A percentile compares a stretch with the other conserved stretches of the same genome.
Conservation (phyloP, 2,888 invertebrate genomes). For the Hirtodrosophila confusa region DNA sequence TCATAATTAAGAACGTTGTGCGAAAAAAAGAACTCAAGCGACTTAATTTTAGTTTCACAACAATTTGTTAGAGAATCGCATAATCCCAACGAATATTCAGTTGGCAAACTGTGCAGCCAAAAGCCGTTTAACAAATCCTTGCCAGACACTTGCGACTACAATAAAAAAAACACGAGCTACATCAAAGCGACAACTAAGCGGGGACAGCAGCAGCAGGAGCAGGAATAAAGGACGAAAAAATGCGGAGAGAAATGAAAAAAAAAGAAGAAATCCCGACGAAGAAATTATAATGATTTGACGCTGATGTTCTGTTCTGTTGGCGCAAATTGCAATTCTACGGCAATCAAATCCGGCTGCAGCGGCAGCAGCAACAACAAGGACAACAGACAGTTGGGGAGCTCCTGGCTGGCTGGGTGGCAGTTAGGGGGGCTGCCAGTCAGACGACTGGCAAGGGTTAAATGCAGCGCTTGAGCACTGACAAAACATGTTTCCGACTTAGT, state of each 20-base stretch:
- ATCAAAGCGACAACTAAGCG: conserved; percentile 39
- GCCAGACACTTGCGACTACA: conserved; percentile 41
- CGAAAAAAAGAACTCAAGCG: not conserved
- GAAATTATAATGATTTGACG: conserved; percentile 79
- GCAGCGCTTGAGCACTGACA: conserved; percentile 71
- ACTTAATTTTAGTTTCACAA: not conserved
- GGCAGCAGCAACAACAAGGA: conserved; percentile 32
- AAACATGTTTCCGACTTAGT: conserved; percentile 73
- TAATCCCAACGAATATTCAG: conserved; percentile 15
- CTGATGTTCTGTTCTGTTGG: conserved; percentile 77
- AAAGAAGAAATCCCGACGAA: conserved; percentile 58
- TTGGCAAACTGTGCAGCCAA: conserved; percentile 31
- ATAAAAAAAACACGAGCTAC: conserved; percentile 15
- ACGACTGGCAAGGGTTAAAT: conserved; percentile 66
- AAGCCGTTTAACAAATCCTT: conserved; percentile 36
- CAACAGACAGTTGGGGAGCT: conserved; percentile 48
- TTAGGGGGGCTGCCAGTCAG: not conserved
- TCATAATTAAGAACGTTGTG: not conserved
- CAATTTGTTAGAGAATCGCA: not conserved
- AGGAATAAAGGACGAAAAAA: conserved; percentile 7
- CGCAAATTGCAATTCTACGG: conserved; percentile 79
- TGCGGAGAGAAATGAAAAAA: conserved; percentile 14
- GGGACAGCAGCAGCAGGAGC: not conserved
- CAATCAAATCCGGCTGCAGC: conserved; percentile 71
- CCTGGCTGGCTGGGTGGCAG: not conserved